Base-by-base conservation (phyloP, 2,797 vertebrate genomes). In the Parambassis ranga region DNA sequence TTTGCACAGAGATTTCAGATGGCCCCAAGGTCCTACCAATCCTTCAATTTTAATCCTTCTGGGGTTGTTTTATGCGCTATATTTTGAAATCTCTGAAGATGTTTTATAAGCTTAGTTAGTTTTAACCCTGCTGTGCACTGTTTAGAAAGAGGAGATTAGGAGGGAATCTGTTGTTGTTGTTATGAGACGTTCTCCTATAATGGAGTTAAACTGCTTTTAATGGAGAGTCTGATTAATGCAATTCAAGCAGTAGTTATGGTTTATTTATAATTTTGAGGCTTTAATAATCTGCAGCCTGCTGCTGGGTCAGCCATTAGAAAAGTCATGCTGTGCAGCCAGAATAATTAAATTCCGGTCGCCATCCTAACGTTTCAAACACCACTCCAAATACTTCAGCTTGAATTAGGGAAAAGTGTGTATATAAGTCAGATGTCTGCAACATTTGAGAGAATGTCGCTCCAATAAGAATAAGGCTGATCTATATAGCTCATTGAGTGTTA, bases 101-200 rank as follows among this genome's bases (percentile, higher is more conserved):
- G 8, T 60, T 50, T 49, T 65, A 19, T 27, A 65, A 49, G 32
- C 10, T 53, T 24, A 48, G n/a, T 53, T 39, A 47, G 24, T 36
- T 55, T 39, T 33, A 52, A 32, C 61, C 22, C 23, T 22, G 33
- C 32, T 19, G 20, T 48, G 20, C 19, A 47, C 7, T 16, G 32
- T 51, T 36, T 36, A 19, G 39, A 50, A 10, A 30, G 19, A 51
- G 11, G 20, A 27, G 16, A 13, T 47, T 42, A 18, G 23, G 28
- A 11, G 13, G 19, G 33, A 61, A 35, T 48, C 23, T 10, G 38
- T 19, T 42, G 15, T 37, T 47, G 63, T 22, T 60, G 35, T 35
- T 49, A 14, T 49, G 18, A 23, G 14, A 57, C 19, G 24, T 48
- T 51, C 33, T 35, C 2, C 16, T 14, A 3, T 47, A 41, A 27